Percentiles rank a stretch among this genome's conserved stretches.
Evolutionary conservation across 2,888 invertebrate species (phyloP).

Genomic region (Hirtodrosophila histrioides): DNA sequence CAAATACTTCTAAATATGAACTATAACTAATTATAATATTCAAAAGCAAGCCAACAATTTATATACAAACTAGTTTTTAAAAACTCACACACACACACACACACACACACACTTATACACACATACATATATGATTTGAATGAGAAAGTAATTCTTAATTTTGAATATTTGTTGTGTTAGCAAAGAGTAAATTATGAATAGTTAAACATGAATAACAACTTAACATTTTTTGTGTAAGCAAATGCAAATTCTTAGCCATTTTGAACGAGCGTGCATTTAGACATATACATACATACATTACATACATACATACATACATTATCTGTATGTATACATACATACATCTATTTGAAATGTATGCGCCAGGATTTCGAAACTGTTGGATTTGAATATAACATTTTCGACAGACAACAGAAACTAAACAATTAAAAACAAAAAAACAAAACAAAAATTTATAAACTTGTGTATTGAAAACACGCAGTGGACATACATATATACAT

Average conservation of each 20-base stretch:
- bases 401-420: constrained; percentile 4
- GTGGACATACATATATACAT: background rate
- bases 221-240: constrained; percentile 31
- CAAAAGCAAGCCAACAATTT: constrained; percentile 79
- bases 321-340: constrained; percentile 7
- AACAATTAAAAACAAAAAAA: constrained; percentile 5
- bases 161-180: constrained; percentile 61
- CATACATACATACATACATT: constrained; percentile 14
- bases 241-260: constrained; percentile 75
- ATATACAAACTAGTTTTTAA: constrained; percentile 76
- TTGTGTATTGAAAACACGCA: too few species aligned
- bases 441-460: background rate
- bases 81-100: constrained; percentile 32
- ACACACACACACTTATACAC: constrained; percentile 15
- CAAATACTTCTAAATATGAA: constrained; percentile 23
- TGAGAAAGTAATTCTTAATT: constrained; percentile 25
- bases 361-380: constrained; percentile 22
- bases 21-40: constrained; percentile 46
- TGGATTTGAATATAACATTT: constrained; percentile 22
- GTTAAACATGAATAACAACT: constrained; percentile 10
- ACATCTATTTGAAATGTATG: constrained; percentile 19
- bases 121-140: constrained; percentile 53
- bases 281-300: constrained; percentile 46
- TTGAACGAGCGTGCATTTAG: constrained; percentile 75
- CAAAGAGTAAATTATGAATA: constrained; percentile 14